Evolutionary conservation across 1,140 invertebrate genomes (phyloP).

Genomic region (Himalopsyche phryganea): DNA sequence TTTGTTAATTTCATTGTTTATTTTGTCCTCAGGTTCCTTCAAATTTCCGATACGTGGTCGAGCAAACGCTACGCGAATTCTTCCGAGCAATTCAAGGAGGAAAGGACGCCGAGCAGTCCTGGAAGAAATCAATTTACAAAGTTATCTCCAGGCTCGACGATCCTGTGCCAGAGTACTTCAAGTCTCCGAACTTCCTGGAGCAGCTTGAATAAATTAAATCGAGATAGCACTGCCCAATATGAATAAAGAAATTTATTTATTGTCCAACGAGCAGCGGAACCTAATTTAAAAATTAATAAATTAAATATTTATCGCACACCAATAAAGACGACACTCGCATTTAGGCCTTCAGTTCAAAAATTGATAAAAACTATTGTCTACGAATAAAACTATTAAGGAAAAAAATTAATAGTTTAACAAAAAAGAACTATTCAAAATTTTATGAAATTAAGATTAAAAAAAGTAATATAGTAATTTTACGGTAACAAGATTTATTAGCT

Average conservation of each 20-base stretch:
- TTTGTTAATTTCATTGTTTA: no score
- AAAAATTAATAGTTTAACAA: constrained; percentile 32
- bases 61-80: constrained; percentile 97
- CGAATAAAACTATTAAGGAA: constrained; percentile 34
- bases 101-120: constrained; percentile 96
- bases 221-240: constrained; percentile 1
- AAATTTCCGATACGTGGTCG: constrained; percentile 93
- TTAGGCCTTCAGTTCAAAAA: constrained; percentile 59
- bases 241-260: not conserved
- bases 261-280: no score
- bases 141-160: constrained; percentile 98
- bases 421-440: constrained; percentile 39
- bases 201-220: constrained; percentile 81
- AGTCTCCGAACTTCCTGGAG: constrained; percentile 98
- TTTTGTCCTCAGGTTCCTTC: constrained; percentile 82
- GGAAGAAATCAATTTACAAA: constrained; percentile 99
- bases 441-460: constrained; percentile 36
- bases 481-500: constrained; percentile 35
- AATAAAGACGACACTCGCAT: constrained; percentile 55
- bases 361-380: constrained; percentile 42
- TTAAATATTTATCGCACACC: constrained; percentile 43
- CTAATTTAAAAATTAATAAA: not conserved
- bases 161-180: constrained; percentile 98
- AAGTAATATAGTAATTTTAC: constrained; percentile 34
- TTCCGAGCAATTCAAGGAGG: constrained; percentile 94